phyloP scores from a whole-genome alignment of 2,113 vertebrate species.

The Charina bottae region DNA sequence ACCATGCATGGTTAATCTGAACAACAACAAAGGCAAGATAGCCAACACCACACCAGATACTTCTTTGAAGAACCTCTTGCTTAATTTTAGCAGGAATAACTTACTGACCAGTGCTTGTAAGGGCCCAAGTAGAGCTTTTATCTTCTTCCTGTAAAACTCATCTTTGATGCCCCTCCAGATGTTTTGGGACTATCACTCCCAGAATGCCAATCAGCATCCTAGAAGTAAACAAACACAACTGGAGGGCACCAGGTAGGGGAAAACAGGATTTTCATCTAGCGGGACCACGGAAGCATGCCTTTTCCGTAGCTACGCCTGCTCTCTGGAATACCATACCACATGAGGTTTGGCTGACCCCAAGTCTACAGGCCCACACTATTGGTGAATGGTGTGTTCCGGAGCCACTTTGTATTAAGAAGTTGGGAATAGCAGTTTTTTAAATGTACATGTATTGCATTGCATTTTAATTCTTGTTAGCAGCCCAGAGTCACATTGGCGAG shows the following conservation, averaged over 20 bases:
- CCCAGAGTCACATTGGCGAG: too few relatives aligned
- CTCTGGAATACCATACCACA: background rate
- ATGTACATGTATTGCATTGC: too few relatives aligned
- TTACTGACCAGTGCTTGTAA: background rate
- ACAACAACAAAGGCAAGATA: background rate
- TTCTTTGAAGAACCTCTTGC: background rate
- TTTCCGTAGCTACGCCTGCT: background rate
- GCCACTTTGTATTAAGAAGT: background rate
- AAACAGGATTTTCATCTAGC: background rate
- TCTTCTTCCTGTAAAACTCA: background rate
- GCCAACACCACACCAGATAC: too few relatives aligned
- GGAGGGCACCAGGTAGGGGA: background rate
- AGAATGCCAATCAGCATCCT: background rate
- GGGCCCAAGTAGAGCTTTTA: background rate
- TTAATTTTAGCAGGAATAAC: background rate
- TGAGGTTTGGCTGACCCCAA: background rate
- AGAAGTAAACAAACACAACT: background rate
- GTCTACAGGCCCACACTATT: background rate
- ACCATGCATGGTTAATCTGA: too few relatives aligned
- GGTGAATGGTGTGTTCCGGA: background rate
- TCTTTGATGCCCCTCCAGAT: background rate
- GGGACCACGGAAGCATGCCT: background rate
- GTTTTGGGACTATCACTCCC: background rate
- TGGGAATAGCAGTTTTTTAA: background rate
- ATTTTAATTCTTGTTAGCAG: too few relatives aligned